phyloP scores from a whole-genome alignment of 2,888 invertebrate species.

The Ichneumoninae sp. region DNA sequence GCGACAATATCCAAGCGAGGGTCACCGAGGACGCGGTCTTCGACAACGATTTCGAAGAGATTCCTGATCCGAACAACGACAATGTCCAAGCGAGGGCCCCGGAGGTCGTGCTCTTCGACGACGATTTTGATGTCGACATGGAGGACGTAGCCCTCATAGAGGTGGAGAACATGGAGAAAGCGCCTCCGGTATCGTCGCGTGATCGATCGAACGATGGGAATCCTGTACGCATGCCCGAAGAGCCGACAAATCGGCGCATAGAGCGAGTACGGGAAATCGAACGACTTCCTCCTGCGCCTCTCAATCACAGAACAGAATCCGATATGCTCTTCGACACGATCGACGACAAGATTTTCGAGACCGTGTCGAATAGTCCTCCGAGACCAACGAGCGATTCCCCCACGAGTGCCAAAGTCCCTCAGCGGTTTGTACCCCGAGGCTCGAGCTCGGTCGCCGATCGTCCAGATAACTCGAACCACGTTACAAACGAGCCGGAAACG shows the following conservation, averaged over 20 bases:
- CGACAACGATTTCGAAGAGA: slow-evolving; percentile 78
- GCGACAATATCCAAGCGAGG: slow-evolving; percentile 75
- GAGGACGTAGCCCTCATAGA: slow-evolving; percentile 72
- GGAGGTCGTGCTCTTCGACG: slow-evolving; percentile 70
- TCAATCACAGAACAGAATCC: slow-evolving; percentile 44
- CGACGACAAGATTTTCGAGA: slow-evolving; percentile 54
- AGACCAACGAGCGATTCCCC: background rate
- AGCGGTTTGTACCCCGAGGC: background rate
- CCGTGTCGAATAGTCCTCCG: background rate
- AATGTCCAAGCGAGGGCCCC: slow-evolving; percentile 71
- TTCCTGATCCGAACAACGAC: slow-evolving; percentile 83
- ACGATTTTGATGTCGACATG: slow-evolving; percentile 76
- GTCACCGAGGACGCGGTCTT: slow-evolving; percentile 61
- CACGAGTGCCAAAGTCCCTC: background rate
- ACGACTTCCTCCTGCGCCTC: background rate
- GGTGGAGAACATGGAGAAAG: slow-evolving; percentile 52
- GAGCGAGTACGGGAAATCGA: background rate
- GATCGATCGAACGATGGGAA: background rate
- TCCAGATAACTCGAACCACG: background rate
- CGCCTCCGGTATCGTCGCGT: background rate
- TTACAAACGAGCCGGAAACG: background rate
- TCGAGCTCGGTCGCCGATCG: background rate
- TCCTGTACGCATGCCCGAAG: background rate
- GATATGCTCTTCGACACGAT: slow-evolving; percentile 60
- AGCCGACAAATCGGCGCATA: background rate